A percentile compares a stretch with the other conserved stretches of the same genome.
These are phyloP conservation scores for Stenchaetothrips biformis DNA, from an alignment of 2,888 invertebrate species.

Conservation along the genomic window DNA sequence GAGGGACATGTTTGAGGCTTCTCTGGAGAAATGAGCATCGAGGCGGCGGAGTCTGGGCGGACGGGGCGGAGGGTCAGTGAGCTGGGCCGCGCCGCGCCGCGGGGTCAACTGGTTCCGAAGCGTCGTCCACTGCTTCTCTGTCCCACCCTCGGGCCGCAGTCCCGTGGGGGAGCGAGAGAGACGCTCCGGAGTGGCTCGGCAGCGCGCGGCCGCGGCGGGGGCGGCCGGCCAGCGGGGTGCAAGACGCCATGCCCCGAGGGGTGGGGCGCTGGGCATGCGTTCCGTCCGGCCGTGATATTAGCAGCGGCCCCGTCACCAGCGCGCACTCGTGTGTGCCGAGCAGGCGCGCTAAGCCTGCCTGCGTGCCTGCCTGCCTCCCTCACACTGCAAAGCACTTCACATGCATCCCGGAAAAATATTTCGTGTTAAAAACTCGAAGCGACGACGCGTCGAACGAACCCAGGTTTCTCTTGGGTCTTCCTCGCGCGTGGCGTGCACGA, in stretches of 20 bases:
- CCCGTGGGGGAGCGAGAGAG: not conserved
- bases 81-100: not conserved
- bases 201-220: not conserved
- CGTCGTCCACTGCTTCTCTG: too few relatives aligned
- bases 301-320: not conserved
- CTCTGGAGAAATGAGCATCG: slow-evolving; percentile 23
- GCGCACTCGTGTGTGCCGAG: not conserved
- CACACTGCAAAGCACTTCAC: too few relatives aligned
- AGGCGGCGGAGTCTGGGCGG: not conserved
- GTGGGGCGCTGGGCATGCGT: not conserved
- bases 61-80: not conserved
- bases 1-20: slow-evolving; percentile 7
- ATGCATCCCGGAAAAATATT: too few relatives aligned
- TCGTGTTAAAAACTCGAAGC: too few relatives aligned
- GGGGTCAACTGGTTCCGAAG: not conserved
- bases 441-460: too few relatives aligned
- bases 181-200: too few relatives aligned
- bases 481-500: too few relatives aligned
- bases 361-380: too few relatives aligned
- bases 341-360: not conserved
- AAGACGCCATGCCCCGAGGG: not conserved
- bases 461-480: too few relatives aligned
- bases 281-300: not conserved
- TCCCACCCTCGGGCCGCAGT: too few relatives aligned
- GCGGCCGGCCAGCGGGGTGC: not conserved